phyloP scores from a whole-genome alignment of 2,888 invertebrate species.

The Heliconius aoede region DNA sequence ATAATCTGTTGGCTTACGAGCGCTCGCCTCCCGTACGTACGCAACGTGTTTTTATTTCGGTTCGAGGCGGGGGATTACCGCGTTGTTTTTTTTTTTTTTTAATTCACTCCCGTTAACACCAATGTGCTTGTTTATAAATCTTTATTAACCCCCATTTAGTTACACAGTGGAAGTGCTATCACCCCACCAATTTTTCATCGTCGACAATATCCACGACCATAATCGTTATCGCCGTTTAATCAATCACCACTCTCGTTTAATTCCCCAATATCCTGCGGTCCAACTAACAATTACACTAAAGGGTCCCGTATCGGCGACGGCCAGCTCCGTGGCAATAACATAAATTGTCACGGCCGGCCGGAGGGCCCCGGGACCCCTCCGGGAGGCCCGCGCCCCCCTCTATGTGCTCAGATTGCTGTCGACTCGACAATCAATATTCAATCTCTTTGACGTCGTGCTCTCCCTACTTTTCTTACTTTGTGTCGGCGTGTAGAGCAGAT shows the following conservation, averaged over 20 bases:
- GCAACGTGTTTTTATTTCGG: conserved; percentile 61
- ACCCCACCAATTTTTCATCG: conserved; percentile 65
- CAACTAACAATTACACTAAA: conserved; percentile 81
- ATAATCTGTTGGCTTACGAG: conserved; percentile 71
- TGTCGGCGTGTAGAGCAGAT: conserved; percentile 73
- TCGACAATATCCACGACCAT: conserved; percentile 64
- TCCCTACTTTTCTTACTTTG: conserved; percentile 78
- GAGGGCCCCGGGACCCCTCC: conserved; percentile 60
- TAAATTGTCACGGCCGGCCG: conserved; percentile 80
- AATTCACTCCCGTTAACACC: conserved; percentile 59
- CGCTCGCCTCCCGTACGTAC: conserved; percentile 54
- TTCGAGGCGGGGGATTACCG: conserved; percentile 54
- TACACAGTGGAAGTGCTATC: conserved; percentile 49
- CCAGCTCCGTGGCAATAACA: conserved; percentile 78
- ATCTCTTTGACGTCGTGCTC: conserved; percentile 81
- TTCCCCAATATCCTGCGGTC: conserved; percentile 81
- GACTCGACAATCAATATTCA: conserved; percentile 82
- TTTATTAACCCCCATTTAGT: conserved; percentile 53
- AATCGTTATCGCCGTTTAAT: conserved; percentile 78
- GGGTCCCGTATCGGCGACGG: conserved; percentile 75
- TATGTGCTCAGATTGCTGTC: conserved; percentile 69
- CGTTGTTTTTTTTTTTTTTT: conserved; percentile 62
- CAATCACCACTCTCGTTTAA: conserved; percentile 79
- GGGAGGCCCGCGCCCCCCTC: conserved; percentile 23
- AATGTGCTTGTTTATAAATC: conserved; percentile 62